phyloP scores from a whole-genome alignment of 2,113 vertebrate genomes.

The Lampris megalopsis region DNA sequence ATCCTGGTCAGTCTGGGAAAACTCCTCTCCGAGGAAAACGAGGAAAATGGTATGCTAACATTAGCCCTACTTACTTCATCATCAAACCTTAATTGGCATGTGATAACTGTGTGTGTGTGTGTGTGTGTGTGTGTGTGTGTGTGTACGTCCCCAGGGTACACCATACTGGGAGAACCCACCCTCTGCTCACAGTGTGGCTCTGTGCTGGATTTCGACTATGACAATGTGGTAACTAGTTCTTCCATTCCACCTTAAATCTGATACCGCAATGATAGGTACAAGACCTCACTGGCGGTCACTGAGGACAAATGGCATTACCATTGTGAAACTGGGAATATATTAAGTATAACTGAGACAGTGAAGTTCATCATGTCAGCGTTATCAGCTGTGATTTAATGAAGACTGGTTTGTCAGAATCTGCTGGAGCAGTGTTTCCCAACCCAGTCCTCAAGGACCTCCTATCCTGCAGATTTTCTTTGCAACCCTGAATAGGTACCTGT shows the following conservation, averaged over 20 bases:
- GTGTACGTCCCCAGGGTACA: slow-evolving; percentile 56
- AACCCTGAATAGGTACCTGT: too few relatives aligned
- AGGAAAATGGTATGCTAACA: slow-evolving; percentile 52
- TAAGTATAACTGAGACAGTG: too few relatives aligned
- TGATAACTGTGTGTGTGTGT: neutral
- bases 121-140: slow-evolving; percentile 3
- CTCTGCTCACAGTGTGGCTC: slow-evolving; percentile 70
- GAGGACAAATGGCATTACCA: slow-evolving; percentile 8
- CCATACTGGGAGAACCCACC: slow-evolving; percentile 48
- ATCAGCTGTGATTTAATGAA: too few relatives aligned
- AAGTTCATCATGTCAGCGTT: too few relatives aligned
- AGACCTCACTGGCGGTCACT: neutral
- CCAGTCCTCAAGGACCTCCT: too few relatives aligned
- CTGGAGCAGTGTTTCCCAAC: too few relatives aligned
- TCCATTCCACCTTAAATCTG: neutral
- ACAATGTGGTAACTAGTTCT: slow-evolving; percentile 62
- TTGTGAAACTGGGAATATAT: too few relatives aligned
- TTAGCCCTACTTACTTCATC: slow-evolving; percentile 3
- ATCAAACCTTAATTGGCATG: neutral
- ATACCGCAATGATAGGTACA: neutral
- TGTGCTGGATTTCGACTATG: slow-evolving; percentile 64
- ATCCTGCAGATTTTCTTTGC: too few relatives aligned
- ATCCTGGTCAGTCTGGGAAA: slow-evolving; percentile 77
- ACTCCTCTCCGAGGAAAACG: slow-evolving; percentile 67
- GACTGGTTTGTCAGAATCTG: too few relatives aligned